These are phyloP conservation scores for Gallinago media DNA, from an alignment of 2,113 vertebrate genomes.

Conservation along the genomic window DNA sequence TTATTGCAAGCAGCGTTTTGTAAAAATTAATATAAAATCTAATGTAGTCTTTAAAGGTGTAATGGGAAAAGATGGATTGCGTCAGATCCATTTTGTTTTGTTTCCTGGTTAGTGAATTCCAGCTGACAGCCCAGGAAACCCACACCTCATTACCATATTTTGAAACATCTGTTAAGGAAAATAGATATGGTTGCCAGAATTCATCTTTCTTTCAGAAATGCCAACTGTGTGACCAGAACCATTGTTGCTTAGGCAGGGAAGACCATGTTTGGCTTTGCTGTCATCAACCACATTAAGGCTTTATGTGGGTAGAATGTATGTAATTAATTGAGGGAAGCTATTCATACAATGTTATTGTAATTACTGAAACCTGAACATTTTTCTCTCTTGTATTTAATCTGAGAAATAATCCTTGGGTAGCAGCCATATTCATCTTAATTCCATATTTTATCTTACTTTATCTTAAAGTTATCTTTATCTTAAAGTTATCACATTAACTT, in stretches of 20 bases:
- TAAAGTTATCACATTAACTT: not conserved
- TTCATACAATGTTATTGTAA: not conserved
- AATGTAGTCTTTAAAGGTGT: constrained; percentile 8
- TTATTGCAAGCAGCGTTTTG: constrained; percentile 20
- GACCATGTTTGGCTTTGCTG: not conserved
- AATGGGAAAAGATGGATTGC: constrained; percentile 9
- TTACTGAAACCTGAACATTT: constrained; percentile 19
- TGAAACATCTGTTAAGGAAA: constrained; percentile 56
- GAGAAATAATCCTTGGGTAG: not conserved
- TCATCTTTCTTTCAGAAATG: constrained; percentile 26
- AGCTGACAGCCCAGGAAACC: constrained; percentile 55
- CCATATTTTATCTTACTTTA: not conserved
- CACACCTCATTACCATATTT: constrained; percentile 50
- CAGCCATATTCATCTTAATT: not conserved
- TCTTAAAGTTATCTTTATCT: no score
- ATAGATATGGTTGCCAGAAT: constrained; percentile 17
- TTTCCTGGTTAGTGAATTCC: constrained; percentile 31
- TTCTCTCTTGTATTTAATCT: not conserved
- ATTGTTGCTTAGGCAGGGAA: not conserved
- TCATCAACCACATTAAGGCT: not conserved
- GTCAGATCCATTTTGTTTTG: constrained; percentile 15
- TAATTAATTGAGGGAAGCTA: constrained; percentile 11
- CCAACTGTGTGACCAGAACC: not conserved
- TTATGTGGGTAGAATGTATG: not conserved
- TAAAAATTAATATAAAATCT: constrained; percentile 39